A percentile compares a stretch with the other conserved stretches of the same genome.
phyloP scores from a whole-genome alignment of 2,797 vertebrate genomes.

The Parambassis ranga region DNA sequence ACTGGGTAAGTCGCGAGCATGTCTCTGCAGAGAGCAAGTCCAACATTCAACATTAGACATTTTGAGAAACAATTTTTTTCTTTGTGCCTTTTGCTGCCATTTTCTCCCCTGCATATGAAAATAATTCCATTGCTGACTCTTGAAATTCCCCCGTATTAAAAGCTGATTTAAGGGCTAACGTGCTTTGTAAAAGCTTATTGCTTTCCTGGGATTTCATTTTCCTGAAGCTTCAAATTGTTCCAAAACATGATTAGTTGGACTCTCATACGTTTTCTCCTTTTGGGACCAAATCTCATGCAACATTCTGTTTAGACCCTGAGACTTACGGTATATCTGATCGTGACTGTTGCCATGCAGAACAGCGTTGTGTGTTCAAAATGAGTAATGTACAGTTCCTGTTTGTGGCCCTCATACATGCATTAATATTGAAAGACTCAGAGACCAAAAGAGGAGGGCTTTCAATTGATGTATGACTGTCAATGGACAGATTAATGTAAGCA shows the following conservation, averaged over 20 bases:
- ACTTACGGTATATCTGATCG: conserved; percentile 48
- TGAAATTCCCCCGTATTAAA: neutral
- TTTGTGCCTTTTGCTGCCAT: neutral
- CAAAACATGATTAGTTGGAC: neutral
- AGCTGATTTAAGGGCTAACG: neutral
- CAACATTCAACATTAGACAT: conserved; percentile 2
- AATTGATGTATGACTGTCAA: conserved; percentile 53
- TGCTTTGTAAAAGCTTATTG: neutral
- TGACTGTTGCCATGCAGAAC: conserved; percentile 72
- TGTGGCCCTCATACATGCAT: conserved; percentile 59
- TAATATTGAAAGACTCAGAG: conserved; percentile 66
- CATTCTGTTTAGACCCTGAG: conserved; percentile 14
- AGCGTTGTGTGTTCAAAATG: conserved; percentile 43
- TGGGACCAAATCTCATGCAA: neutral
- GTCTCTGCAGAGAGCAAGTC: conserved; percentile 11
- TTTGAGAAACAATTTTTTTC: neutral
- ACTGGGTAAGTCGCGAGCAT: conserved; percentile 14
- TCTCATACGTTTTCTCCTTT: neutral
- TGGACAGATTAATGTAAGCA: conserved; percentile 47
- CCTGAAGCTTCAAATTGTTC: neutral
- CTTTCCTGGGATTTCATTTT: neutral
- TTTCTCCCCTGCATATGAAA: neutral
- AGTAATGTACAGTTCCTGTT: conserved; percentile 70
- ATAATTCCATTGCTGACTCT: neutral
- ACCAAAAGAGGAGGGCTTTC: neutral